These are phyloP conservation scores for Nomada fabriciana DNA, from an alignment of 2,888 invertebrate genomes.

Conservation along the genomic window DNA sequence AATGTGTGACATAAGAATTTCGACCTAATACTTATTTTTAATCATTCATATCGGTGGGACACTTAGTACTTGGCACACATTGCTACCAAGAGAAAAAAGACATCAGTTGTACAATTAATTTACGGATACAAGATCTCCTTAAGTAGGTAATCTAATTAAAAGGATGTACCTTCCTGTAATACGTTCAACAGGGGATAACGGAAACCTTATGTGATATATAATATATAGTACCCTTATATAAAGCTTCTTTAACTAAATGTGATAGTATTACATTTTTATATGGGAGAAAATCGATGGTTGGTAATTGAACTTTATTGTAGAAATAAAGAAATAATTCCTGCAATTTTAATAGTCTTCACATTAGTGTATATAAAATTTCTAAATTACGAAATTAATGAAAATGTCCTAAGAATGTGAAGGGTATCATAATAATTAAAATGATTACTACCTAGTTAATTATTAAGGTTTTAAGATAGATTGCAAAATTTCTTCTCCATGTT, in stretches of 20 bases:
- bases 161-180: neutral
- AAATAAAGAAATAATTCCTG: neutral
- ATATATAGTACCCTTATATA: neutral
- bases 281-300: too few relatives aligned
- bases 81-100: neutral
- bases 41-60: too few relatives aligned
- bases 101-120: neutral
- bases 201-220: slow-evolving; percentile 34
- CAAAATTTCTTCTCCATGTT: too few relatives aligned
- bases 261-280: neutral
- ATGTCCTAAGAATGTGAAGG: neutral
- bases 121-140: neutral
- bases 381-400: neutral
- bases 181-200: neutral
- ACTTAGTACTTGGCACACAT: neutral
- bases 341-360: neutral
- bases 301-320: neutral
- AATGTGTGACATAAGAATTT: too few relatives aligned
- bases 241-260: neutral
- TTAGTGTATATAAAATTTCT: neutral
- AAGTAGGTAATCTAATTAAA: slow-evolving; percentile 40
- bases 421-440: too few relatives aligned
- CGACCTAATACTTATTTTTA: too few relatives aligned
- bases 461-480: too few relatives aligned
- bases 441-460: too few relatives aligned